phyloP scores from a whole-genome alignment of 2,888 invertebrate species.

The Metalampra italica region DNA sequence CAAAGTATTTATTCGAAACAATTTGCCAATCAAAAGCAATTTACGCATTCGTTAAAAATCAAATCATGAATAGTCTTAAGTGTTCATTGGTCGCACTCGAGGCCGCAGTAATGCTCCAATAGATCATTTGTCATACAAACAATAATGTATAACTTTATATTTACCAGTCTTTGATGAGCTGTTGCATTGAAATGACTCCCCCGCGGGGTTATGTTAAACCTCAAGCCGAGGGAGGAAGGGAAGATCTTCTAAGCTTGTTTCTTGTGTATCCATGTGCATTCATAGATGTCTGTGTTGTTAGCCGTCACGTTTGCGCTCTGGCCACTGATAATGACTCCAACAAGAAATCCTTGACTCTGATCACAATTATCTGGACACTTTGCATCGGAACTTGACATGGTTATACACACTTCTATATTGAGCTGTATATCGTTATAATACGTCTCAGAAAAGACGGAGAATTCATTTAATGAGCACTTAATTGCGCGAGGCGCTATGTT shows the following conservation, averaged over 20 bases:
- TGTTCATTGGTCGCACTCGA: not conserved
- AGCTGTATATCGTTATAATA: slow-evolving; percentile 16
- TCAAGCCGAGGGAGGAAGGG: not conserved
- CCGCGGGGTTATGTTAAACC: not conserved
- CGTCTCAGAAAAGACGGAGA: slow-evolving; percentile 25
- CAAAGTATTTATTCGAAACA: too few relatives aligned
- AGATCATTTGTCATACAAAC: slow-evolving; percentile 1
- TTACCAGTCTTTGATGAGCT: not conserved
- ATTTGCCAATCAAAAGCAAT: not conserved
- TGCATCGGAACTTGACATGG: slow-evolving; percentile 63
- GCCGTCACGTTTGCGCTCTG: slow-evolving; percentile 16
- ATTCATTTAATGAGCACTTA: slow-evolving; percentile 59
- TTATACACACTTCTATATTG: slow-evolving; percentile 35
- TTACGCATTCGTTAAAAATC: not conserved
- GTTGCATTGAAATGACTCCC: not conserved
- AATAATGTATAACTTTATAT: not conserved
- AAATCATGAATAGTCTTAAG: not conserved
- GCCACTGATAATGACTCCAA: slow-evolving; percentile 42
- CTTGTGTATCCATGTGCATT: not conserved
- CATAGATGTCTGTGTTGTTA: slow-evolving; percentile 5
- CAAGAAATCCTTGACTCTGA: slow-evolving; percentile 69
- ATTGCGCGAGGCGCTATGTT: slow-evolving; percentile 50
- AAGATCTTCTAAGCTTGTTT: not conserved
- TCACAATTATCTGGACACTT: slow-evolving; percentile 71
- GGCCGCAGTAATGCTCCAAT: not conserved